Percentiles rank a stretch among this genome's conserved stretches.
These are phyloP conservation scores for Gymnorhina tibicen DNA, from an alignment of 2,113 vertebrate species.

Conservation along the genomic window DNA sequence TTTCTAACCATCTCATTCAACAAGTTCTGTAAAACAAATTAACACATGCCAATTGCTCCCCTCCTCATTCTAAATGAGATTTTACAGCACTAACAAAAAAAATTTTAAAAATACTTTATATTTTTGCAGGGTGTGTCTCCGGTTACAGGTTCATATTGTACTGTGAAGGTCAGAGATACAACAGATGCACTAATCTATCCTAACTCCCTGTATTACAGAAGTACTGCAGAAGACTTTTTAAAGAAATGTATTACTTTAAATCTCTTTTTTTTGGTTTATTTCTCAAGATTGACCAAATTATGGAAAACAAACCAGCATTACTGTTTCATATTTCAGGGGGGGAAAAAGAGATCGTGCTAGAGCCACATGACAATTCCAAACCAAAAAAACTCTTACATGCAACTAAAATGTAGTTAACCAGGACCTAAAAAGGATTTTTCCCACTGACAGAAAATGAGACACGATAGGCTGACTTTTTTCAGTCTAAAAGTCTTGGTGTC, in stretches of 20 bases:
- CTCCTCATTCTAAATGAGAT: not conserved
- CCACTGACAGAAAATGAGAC: not conserved
- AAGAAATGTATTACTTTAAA: not conserved
- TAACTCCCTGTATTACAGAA: not conserved
- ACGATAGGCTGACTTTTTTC: not conserved
- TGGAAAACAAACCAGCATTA: not conserved
- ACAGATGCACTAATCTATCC: not conserved
- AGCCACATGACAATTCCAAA: not conserved
- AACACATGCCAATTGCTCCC: not conserved
- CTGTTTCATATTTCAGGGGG: not conserved
- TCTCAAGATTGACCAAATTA: not conserved
- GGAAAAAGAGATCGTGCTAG: not conserved
- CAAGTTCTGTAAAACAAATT: not conserved
- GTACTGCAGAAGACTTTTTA: not conserved
- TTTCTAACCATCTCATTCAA: not conserved
- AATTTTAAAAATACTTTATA: rapidly evolving
- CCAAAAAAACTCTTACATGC: not conserved
- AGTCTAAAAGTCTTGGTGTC: not conserved
- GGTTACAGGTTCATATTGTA: not conserved
- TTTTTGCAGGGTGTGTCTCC: not conserved
- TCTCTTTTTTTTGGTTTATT: not conserved
- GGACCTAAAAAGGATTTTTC: not conserved
- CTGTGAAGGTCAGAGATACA: not conserved
- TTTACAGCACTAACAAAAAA: not conserved
- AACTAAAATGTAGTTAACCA: not conserved